phyloP scores from a whole-genome alignment of 2,888 invertebrate genomes.

The Imbricaverruca yamaguchii region DNA sequence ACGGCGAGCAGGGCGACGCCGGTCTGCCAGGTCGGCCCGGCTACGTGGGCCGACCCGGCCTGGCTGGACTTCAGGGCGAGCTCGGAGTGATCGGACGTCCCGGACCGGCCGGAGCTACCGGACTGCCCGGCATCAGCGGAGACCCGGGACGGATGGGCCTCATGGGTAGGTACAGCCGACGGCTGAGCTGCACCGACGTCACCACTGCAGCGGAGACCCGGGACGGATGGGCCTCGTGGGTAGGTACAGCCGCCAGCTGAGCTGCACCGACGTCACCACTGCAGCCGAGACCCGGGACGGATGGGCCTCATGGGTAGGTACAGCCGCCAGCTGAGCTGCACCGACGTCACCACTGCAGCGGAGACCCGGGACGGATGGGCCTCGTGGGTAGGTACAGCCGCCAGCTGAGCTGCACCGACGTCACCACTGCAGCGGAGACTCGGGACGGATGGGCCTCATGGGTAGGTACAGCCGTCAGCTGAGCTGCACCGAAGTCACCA shows the following conservation, averaged over 20 bases:
- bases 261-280: too few relatives aligned
- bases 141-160: background rate
- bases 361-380: background rate
- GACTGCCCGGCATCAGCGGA: background rate
- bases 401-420: too few relatives aligned
- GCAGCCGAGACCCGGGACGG: background rate
- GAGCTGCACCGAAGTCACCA: too few relatives aligned
- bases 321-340: too few relatives aligned
- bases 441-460: too few relatives aligned
- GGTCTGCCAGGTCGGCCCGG: constrained; percentile 33
- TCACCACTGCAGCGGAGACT: too few relatives aligned
- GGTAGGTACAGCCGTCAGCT: too few relatives aligned
- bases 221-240: background rate
- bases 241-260: too few relatives aligned
- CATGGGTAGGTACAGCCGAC: background rate
- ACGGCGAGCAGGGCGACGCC: constrained; percentile 33
- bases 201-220: background rate
- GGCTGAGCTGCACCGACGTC: too few relatives aligned
- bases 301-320: background rate
- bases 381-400: background rate
- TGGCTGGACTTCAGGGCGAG: constrained; percentile 30
- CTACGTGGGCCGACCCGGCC: constrained; percentile 35
- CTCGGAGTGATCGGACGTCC: constrained; percentile 30
- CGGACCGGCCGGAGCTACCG: background rate
- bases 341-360: too few relatives aligned